These are phyloP conservation scores for Mohoua ochrocephala DNA, from an alignment of 2,113 vertebrate species.

Conservation along the genomic window DNA sequence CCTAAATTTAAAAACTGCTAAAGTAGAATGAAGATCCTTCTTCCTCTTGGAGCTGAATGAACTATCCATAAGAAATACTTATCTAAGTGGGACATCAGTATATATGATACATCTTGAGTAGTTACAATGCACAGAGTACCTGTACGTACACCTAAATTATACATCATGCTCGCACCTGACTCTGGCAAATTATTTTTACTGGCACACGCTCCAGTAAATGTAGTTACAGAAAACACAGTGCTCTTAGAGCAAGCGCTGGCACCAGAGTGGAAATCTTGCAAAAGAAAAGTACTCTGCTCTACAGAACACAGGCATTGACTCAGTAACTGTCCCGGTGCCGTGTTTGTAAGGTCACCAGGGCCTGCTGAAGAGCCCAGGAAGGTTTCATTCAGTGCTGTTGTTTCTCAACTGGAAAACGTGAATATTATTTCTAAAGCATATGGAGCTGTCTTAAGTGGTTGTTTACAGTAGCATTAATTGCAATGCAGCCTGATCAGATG, in stretches of 20 bases:
- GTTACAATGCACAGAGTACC: not conserved
- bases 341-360: not conserved
- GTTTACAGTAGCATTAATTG: slow-evolving; percentile 32
- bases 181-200: not conserved
- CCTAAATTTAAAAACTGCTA: not conserved
- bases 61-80: not conserved
- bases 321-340: rapidly evolving
- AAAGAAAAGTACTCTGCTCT: not conserved
- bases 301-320: not conserved
- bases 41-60: not conserved
- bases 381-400: not conserved
- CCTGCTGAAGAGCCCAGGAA: not conserved
- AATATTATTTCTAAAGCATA: slow-evolving; percentile 21
- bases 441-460: not conserved
- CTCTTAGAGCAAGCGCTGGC: not conserved
- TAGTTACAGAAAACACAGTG: not conserved
- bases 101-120: not conserved
- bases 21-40: not conserved
- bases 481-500: not conserved
- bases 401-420: not conserved
- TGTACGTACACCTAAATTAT: not conserved
- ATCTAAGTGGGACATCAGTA: not conserved
- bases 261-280: not conserved
- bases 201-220: not conserved
- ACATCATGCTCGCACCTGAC: not conserved